Base-by-base conservation (phyloP, 2,797 vertebrate species). In the Gephyroberyx darwinii region DNA sequence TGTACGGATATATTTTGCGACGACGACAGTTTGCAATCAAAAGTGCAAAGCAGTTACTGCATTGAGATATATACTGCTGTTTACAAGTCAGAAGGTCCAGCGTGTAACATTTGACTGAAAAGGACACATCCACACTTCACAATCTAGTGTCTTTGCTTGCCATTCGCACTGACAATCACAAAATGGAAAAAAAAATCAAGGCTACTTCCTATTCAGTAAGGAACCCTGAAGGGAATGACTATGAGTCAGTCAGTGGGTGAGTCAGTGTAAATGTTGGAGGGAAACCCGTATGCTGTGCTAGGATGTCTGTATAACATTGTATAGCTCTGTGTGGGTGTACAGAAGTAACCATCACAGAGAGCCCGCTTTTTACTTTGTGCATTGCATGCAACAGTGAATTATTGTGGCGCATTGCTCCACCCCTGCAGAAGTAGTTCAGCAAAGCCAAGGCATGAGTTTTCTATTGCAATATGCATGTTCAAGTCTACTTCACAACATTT, bases 221-320 rank as follows among this genome's bases (percentile, higher is more conserved):
- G 71, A 48, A 22, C 33, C 31, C 65, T 65, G 77, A 72, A 50
- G 74, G 14, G 69, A 81, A 74, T 71, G 69, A 81, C 77, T 69
- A 5, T 79, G 85, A 87, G 77, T 87, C 79, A 87, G 87, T 75
- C 3, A 58, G 75, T 17, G 63, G 64, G 73, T 76, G 81, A 88
- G 75, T 89, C 83, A 83, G 82, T 84, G 82, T 83, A 74, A 67
- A 64, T 71, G 80, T 78, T 76, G 80, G 80, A 90, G 83, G 87
- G 77, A 86, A 77, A 58, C 80, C 81, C 85, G 80, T 63, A 52
- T 84, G 80, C 54, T 83, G 71, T 69, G 22, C 64, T 75, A 35
- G 20, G 5, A 62, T 54, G 70, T 73, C 79, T 22, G 68, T 70
- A 78, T 31, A 55, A 71, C 54, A 65, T 8, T 19, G 58, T 16